These are phyloP conservation scores for Aplodontia rufa DNA, from an alignment of 2,113 vertebrate species.

Conservation along the genomic window DNA sequence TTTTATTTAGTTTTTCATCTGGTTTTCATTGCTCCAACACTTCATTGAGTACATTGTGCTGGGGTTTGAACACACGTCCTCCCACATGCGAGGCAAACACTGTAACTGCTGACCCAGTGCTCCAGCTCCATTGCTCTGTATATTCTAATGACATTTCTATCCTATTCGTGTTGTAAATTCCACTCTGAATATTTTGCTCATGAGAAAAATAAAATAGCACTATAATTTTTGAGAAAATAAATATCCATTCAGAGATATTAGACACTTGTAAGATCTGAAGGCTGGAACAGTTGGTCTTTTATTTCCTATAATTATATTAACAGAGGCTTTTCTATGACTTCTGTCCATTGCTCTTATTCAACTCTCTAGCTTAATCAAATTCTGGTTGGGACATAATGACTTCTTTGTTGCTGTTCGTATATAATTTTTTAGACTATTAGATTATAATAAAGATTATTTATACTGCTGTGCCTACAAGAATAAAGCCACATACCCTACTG, in stretches of 20 bases:
- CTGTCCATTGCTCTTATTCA: not conserved
- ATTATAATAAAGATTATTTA: not conserved
- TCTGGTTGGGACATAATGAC: not conserved
- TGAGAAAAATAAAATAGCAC: constrained; percentile 30
- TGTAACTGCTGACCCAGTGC: too few species aligned
- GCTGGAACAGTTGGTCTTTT: not conserved
- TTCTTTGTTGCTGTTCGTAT: not conserved
- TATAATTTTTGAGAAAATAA: not conserved
- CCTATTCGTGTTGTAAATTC: not conserved
- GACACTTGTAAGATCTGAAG: not conserved
- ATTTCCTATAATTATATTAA: constrained; percentile 24
- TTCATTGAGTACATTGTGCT: too few species aligned
- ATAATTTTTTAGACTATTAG: not conserved
- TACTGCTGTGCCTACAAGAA: not conserved
- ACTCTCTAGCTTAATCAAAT: constrained; percentile 34
- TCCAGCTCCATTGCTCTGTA: too few species aligned
- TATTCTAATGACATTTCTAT: not conserved
- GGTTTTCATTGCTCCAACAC: too few species aligned
- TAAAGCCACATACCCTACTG: not conserved
- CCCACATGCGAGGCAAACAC: too few species aligned
- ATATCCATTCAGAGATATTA: not conserved
- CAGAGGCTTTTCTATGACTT: not conserved
- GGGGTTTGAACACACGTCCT: too few species aligned
- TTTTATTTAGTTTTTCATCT: too few species aligned
- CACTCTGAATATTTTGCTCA: not conserved